Percentiles rank a stretch among this genome's conserved stretches.
Conservation (phyloP, 2,113 vertebrate species). For the Anhinga rufa region DNA sequence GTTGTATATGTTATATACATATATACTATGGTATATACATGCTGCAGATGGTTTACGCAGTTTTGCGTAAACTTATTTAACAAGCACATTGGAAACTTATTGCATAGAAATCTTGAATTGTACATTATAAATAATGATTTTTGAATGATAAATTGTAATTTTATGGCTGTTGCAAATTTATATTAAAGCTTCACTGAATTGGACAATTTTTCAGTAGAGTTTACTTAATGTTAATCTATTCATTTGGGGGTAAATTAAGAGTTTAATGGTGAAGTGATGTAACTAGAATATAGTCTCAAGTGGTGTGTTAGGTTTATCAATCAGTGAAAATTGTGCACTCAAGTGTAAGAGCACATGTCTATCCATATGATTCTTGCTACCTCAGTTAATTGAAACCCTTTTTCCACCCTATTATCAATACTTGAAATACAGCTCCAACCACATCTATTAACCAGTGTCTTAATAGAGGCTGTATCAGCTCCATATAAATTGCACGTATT, state of each 20-base stretch:
- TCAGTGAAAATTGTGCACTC: constrained; percentile 68
- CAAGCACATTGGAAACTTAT: background rate
- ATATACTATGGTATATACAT: background rate
- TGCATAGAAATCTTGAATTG: background rate
- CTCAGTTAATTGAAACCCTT: constrained; percentile 55
- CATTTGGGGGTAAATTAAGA: constrained; percentile 59
- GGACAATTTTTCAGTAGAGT: constrained; percentile 26
- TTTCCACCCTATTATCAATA: constrained; percentile 60
- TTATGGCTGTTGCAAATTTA: constrained; percentile 33
- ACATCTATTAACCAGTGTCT: constrained; percentile 41
- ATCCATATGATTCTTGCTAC: constrained; percentile 38
- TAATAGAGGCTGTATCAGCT: constrained; percentile 18
- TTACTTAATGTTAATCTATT: constrained; percentile 63
- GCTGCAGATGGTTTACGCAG: background rate
- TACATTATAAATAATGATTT: constrained; percentile 15
- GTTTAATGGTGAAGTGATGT: constrained; percentile 45
- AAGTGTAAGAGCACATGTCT: constrained; percentile 42
- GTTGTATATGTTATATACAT: background rate
- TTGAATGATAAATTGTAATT: constrained; percentile 25
- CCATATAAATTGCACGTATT: constrained; percentile 16
- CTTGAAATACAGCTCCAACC: constrained; percentile 58
- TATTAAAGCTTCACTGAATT: constrained; percentile 42
- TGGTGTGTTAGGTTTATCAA: constrained; percentile 64
- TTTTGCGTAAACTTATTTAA: background rate
- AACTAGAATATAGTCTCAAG: constrained; percentile 60